phyloP scores from a whole-genome alignment of 2,797 vertebrate genomes.

The Spinibarbus caldwelli region DNA sequence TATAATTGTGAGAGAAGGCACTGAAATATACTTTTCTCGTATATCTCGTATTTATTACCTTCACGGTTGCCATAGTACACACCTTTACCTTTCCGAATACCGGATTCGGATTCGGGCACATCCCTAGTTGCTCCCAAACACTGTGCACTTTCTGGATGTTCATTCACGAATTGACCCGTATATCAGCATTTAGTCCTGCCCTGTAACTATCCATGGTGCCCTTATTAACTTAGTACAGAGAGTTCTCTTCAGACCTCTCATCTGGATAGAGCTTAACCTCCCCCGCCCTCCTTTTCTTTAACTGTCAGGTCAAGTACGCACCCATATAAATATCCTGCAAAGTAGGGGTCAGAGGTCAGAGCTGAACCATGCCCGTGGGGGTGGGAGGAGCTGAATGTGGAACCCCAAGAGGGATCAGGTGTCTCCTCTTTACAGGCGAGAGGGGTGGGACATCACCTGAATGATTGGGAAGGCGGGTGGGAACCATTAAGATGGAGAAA shows the following conservation, averaged over 20 bases:
- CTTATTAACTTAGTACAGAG: slow-evolving; percentile 50
- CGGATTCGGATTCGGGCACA: too few species aligned
- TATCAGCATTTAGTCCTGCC: neutral
- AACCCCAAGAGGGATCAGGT: slow-evolving; percentile 55
- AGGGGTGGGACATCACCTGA: slow-evolving; percentile 55
- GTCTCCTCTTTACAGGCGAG: slow-evolving; percentile 48
- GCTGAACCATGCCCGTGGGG: slow-evolving; percentile 41
- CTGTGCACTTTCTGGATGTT: neutral
- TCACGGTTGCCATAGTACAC: too few species aligned
- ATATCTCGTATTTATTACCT: too few species aligned
- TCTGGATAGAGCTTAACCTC: slow-evolving; percentile 40
- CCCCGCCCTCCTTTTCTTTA: slow-evolving; percentile 43
- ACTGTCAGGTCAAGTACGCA: slow-evolving; percentile 64
- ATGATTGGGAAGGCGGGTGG: slow-evolving; percentile 42
- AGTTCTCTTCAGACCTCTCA: slow-evolving; percentile 43
- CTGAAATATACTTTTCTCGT: too few species aligned
- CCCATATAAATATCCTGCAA: slow-evolving; percentile 69
- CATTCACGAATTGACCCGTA: neutral
- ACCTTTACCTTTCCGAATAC: too few species aligned
- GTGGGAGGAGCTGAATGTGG: slow-evolving; percentile 49
- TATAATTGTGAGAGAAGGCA: too few species aligned
- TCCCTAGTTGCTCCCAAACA: neutral
- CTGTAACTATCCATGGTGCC: slow-evolving; percentile 37
- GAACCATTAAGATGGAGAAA: slow-evolving; percentile 52
- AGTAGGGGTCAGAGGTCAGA: slow-evolving; percentile 66